phyloP scores from a whole-genome alignment of 92 coral and sea anemone species.

The Montipora capitata region DNA sequence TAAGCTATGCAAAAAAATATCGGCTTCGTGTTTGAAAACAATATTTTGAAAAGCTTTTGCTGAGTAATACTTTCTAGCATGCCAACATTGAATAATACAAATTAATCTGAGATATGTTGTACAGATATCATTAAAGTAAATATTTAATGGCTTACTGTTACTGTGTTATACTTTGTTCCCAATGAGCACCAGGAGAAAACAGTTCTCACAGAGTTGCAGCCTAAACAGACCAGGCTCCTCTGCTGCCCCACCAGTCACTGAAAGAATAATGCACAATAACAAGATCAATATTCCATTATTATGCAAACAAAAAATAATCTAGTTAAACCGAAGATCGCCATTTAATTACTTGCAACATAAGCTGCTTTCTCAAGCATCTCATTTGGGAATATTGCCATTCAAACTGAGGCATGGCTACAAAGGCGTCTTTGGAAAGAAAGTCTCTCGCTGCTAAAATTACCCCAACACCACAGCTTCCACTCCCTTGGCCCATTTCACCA shows the following conservation, averaged over 20 bases:
- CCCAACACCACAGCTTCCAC: slow-evolving; percentile 78
- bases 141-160: not conserved
- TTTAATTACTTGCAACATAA: slow-evolving; percentile 37
- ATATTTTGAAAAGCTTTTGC: no score
- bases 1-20: no score
- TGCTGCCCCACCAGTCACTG: not conserved
- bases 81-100: no score
- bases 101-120: no score
- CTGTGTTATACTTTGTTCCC: not conserved
- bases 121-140: no score
- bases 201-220: slow-evolving; percentile 1
- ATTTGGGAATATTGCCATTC: slow-evolving; percentile 48
- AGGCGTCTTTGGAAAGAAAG: slow-evolving; percentile 23
- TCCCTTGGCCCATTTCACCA: slow-evolving; percentile 40
- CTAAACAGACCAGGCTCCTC: not conserved
- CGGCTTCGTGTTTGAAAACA: no score
- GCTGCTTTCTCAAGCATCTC: slow-evolving; percentile 55
- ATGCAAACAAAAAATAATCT: not conserved
- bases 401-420: not conserved
- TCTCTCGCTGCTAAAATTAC: slow-evolving; percentile 77
- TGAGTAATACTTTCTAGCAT: no score
- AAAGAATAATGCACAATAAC: not conserved
- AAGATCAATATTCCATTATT: not conserved
- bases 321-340: slow-evolving; percentile 21
- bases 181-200: not conserved